Evolutionary conservation across 2,888 invertebrate species (phyloP), one percentile per base, ranked within the genome.

Genomic region (Amiota mariae): DNA sequence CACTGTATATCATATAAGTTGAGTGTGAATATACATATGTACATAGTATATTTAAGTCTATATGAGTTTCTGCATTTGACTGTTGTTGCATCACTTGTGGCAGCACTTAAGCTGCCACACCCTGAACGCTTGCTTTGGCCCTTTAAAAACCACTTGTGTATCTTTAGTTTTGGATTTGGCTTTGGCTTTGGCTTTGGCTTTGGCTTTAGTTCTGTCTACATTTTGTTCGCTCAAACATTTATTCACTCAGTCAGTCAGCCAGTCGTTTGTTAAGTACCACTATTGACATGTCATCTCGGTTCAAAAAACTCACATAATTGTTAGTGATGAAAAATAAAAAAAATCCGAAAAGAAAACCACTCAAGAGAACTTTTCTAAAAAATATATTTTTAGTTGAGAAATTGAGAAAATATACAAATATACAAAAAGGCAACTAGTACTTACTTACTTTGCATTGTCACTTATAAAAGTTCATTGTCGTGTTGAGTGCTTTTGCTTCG

Each of bases 271-370:
- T 67, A 72, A 72, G 72, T 72, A 64, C 75, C 80, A 74, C 70
- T 70, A 77, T 79, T 79, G 79, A 76, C 76, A 78, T 78, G 73
- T 80, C 74, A 59, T 71, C 48, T 70, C 74, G 72, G 72, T 67
- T 15, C 72, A 61, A 74, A 76, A 73, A 75, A 73, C 73, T 74
- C 71, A 49, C 76, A 64, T 80, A 80, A 76, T 74, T 77, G 74
- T 63, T 72, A 68, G 59, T 20, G 15, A 48, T 61, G 54, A 70
- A 72, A 47, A n/a, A 36, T 49, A 49, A 11, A 20, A 66, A 49
- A 66, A 66, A 48, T 15, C 1, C 15, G 36, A 46, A 12, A 11
- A 46, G n/a, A 36, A 63, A 63, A 63, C 36, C 6, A 36, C 36
- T 36, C 36, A 6, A 36, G 36, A 36, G 36, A 36, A 36, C 6